Percentiles rank a stretch among this genome's conserved stretches.
These are phyloP conservation scores for Donacobius atricapilla DNA, from an alignment of 2,113 vertebrate genomes.

Conservation along the genomic window DNA sequence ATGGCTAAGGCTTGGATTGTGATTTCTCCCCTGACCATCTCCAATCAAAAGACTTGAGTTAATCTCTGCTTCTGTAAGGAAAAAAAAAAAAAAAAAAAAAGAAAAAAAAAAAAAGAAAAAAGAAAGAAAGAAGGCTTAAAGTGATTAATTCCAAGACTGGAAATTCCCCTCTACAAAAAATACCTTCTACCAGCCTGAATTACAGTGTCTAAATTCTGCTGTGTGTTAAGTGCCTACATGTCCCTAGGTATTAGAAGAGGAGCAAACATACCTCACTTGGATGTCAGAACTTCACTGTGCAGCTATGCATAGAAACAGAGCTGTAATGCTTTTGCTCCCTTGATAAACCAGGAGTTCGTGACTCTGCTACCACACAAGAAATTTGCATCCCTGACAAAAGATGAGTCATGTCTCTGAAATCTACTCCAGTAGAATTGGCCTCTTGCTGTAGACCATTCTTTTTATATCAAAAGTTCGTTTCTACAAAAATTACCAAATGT, in stretches of 20 bases:
- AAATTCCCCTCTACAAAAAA: neutral
- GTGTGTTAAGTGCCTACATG: neutral
- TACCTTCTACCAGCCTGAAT: neutral
- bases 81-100: neutral
- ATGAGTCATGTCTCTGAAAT: slow-evolving; percentile 29
- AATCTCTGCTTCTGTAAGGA: neutral
- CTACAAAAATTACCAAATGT: neutral
- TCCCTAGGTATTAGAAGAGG: neutral
- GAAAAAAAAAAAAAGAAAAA: no score
- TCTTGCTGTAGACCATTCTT: neutral
- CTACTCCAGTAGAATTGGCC: neutral
- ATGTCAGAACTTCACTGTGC: neutral
- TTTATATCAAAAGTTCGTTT: neutral
- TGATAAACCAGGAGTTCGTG: slow-evolving; percentile 14
- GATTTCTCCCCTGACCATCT: neutral
- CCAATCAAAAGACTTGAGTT: neutral
- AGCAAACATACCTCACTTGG: neutral
- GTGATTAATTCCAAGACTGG: neutral
- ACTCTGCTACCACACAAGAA: slow-evolving; percentile 4
- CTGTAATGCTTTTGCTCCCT: neutral
- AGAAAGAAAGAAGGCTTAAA: neutral
- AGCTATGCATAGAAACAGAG: neutral
- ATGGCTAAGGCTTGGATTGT: neutral
- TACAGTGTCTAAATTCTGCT: neutral
- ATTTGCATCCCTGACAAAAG: neutral